Evolutionary conservation across 1,140 invertebrate genomes (phyloP).

Genomic region (Chymomyza costata): DNA sequence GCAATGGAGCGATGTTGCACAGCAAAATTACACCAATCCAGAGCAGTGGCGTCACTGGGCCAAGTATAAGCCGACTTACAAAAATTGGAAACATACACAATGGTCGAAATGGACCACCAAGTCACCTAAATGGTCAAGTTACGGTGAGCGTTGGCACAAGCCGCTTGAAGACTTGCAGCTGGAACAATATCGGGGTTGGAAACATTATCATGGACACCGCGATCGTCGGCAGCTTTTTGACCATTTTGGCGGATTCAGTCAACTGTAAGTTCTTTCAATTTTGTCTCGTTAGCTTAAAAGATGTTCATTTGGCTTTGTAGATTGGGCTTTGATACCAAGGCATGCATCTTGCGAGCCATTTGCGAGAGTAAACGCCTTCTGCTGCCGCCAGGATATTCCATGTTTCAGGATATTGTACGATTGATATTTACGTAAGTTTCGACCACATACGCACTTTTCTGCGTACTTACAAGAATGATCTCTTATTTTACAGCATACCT

Average conservation of each 20-base stretch:
- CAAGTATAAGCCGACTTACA: slow-evolving; percentile 37
- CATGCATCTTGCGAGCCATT: slow-evolving; percentile 59
- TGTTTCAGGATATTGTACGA: slow-evolving; percentile 63
- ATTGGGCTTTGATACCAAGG: slow-evolving; percentile 51
- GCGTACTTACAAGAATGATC: too few species aligned
- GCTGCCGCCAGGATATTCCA: slow-evolving; percentile 60
- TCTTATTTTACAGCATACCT: slow-evolving; percentile 50
- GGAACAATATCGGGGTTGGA: slow-evolving; percentile 16
- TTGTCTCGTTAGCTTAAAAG: neutral
- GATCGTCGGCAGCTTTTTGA: slow-evolving; percentile 64
- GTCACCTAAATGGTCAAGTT: slow-evolving; percentile 36
- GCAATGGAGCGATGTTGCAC: slow-evolving; percentile 36
- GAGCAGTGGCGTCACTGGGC: slow-evolving; percentile 42
- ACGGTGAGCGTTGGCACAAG: slow-evolving; percentile 29
- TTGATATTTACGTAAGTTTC: slow-evolving; percentile 57
- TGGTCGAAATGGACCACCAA: slow-evolving; percentile 56
- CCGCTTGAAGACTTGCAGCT: slow-evolving; percentile 13
- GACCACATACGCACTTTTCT: too few species aligned
- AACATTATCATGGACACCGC: slow-evolving; percentile 51
- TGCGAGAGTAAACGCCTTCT: slow-evolving; percentile 61
- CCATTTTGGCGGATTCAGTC: slow-evolving; percentile 51
- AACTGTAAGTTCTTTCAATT: slow-evolving; percentile 32
- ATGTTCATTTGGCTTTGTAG: slow-evolving; percentile 14
- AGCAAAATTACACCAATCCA: slow-evolving; percentile 18
- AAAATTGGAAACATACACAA: slow-evolving; percentile 29